Conservation (phyloP, 1,140 invertebrate genomes). For the Helicoverpa zea region DNA sequence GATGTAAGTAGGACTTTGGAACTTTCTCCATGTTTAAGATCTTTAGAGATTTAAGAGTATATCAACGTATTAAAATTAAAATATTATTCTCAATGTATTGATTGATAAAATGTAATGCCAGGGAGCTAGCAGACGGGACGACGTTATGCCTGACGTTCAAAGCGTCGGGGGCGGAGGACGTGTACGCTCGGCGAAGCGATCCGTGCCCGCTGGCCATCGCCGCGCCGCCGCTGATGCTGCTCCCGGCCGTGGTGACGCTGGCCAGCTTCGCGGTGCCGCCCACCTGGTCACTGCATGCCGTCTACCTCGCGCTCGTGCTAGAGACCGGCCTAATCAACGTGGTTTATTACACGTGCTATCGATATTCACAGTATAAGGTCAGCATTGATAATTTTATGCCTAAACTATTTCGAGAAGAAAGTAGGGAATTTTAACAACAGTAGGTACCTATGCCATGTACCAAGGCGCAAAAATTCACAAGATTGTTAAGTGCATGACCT, state of each 20-base stretch:
- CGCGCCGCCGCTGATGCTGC: slow-evolving; percentile 85
- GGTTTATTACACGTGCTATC: slow-evolving; percentile 70
- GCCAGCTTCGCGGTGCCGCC: slow-evolving; percentile 72
- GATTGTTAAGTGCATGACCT: too few species aligned
- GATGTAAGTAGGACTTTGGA: too few species aligned
- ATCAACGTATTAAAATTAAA: background rate
- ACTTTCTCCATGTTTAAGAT: too few species aligned
- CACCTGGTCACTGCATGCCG: slow-evolving; percentile 67
- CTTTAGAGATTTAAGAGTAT: too few species aligned
- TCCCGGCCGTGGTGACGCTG: slow-evolving; percentile 71
- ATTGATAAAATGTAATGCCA: slow-evolving; percentile 61
- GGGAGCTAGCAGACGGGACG: slow-evolving; percentile 90
- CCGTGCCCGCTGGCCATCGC: slow-evolving; percentile 86
- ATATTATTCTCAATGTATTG: background rate
- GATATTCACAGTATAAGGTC: slow-evolving; percentile 76
- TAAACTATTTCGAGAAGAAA: background rate
- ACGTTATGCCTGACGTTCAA: slow-evolving; percentile 90
- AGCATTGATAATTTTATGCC: background rate
- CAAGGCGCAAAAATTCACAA: too few species aligned
- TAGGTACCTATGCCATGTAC: too few species aligned
- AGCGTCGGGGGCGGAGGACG: slow-evolving; percentile 88
- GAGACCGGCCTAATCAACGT: slow-evolving; percentile 75
- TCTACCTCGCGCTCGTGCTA: slow-evolving; percentile 72
- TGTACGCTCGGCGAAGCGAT: slow-evolving; percentile 88
- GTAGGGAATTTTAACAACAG: too few species aligned